phyloP scores from a whole-genome alignment of 2,113 vertebrate genomes.

The Pachycephala philippinensis region DNA sequence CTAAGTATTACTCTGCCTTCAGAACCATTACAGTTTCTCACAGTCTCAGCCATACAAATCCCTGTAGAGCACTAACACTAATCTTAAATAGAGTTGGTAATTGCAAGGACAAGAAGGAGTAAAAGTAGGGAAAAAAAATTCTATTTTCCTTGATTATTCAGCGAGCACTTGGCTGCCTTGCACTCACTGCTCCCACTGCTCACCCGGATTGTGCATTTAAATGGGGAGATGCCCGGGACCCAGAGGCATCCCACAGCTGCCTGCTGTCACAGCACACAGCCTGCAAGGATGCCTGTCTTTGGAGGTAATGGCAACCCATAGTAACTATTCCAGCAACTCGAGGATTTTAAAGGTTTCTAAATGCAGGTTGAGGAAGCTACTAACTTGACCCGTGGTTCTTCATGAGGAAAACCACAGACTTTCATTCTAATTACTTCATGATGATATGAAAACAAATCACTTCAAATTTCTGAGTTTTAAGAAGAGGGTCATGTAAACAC shows the following conservation, averaged over 20 bases:
- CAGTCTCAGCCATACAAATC: neutral
- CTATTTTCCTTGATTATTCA: neutral
- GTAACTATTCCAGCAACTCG: neutral
- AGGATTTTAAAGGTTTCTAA: neutral
- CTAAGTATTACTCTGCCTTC: constrained; percentile 4
- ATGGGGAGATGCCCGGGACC: rapidly evolving
- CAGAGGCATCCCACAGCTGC: neutral
- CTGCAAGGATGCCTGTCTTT: neutral
- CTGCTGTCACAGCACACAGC: neutral
- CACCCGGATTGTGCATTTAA: neutral
- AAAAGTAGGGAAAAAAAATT: neutral
- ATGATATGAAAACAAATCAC: neutral
- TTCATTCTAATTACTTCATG: neutral
- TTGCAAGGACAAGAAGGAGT: neutral
- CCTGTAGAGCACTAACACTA: neutral
- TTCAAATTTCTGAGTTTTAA: neutral
- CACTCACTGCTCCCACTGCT: neutral
- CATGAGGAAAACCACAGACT: neutral
- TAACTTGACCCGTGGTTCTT: neutral
- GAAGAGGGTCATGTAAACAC: neutral
- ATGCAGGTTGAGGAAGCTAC: neutral
- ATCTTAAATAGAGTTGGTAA: constrained; percentile 4
- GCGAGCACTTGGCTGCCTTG: neutral
- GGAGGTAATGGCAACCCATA: neutral
- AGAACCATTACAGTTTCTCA: neutral